Percentiles rank a stretch among this genome's conserved stretches.
Conservation (phyloP, 2,888 invertebrate species). For the Mellilla xanthometata region DNA sequence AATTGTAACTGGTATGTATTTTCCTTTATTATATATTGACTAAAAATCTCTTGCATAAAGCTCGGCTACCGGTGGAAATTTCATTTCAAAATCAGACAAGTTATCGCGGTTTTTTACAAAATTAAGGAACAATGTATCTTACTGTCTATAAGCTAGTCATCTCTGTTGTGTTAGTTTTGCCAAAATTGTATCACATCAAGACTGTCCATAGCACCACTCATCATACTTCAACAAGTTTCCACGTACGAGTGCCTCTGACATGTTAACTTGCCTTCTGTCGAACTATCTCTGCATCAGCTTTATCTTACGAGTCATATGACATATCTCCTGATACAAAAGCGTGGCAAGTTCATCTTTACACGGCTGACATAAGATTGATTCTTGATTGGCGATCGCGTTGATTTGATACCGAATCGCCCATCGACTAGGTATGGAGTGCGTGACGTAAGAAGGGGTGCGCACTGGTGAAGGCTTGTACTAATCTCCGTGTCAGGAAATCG, state of each 20-base stretch:
- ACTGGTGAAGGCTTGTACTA: constrained; percentile 82
- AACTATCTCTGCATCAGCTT: constrained; percentile 66
- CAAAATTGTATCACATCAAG: constrained; percentile 26
- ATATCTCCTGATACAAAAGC: constrained; percentile 27
- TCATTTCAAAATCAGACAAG: background rate
- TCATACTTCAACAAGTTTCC: constrained; percentile 65
- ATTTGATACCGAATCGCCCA: constrained; percentile 56
- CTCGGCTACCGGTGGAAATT: background rate
- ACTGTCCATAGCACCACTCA: constrained; percentile 61
- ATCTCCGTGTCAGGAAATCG: constrained; percentile 83
- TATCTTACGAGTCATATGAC: constrained; percentile 40
- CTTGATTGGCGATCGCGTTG: constrained; percentile 46
- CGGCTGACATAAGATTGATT: constrained; percentile 46
- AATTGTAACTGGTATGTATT: constrained; percentile 87
- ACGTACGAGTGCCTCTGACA: constrained; percentile 68
- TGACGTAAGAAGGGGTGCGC: constrained; percentile 80
- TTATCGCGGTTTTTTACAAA: too few relatives aligned
- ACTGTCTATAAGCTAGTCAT: too few relatives aligned
- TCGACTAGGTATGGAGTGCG: constrained; percentile 67
- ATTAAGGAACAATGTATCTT: too few relatives aligned
- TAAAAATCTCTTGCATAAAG: background rate
- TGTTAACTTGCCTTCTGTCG: constrained; percentile 80
- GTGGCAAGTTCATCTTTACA: constrained; percentile 52
- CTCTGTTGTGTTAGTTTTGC: background rate
- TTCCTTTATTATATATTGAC: background rate